Evolutionary conservation across 2,113 vertebrate species (phyloP).

Genomic region (Leucosticte australis): DNA sequence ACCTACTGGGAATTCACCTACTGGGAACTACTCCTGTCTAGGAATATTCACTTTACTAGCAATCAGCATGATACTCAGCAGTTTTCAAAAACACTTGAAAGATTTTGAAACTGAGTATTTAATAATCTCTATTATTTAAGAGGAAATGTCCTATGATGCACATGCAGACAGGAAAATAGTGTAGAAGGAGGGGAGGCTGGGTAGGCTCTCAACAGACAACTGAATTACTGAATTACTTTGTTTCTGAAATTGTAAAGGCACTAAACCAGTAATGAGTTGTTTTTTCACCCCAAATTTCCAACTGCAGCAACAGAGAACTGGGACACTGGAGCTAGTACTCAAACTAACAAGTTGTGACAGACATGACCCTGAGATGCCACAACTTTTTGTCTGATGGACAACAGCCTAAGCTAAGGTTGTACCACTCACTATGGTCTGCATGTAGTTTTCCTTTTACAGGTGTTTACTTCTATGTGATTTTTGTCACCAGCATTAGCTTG

Average conservation of each 20-base stretch:
- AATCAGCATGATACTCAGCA: neutral
- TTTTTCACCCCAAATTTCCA: neutral
- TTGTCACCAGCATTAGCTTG: neutral
- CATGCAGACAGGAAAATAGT: neutral
- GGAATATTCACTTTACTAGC: neutral
- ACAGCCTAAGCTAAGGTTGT: neutral
- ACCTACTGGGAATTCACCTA: neutral
- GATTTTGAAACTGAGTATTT: neutral
- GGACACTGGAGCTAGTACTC: neutral
- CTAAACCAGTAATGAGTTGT: neutral
- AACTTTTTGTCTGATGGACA: neutral
- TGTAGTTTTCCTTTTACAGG: neutral
- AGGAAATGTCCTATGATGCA: neutral
- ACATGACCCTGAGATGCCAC: neutral
- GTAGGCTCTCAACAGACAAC: neutral
- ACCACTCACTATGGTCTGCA: neutral
- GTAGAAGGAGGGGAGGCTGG: neutral
- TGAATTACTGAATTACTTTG: neutral
- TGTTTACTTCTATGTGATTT: neutral
- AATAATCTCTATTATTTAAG: neutral
- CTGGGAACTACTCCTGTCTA: neutral
- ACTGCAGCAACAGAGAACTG: neutral
- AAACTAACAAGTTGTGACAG: neutral
- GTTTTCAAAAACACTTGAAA: neutral
- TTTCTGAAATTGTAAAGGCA: neutral